Evolutionary conservation across 2,113 vertebrate species (phyloP).

Genomic region (Leptobrachium leishanense): DNA sequence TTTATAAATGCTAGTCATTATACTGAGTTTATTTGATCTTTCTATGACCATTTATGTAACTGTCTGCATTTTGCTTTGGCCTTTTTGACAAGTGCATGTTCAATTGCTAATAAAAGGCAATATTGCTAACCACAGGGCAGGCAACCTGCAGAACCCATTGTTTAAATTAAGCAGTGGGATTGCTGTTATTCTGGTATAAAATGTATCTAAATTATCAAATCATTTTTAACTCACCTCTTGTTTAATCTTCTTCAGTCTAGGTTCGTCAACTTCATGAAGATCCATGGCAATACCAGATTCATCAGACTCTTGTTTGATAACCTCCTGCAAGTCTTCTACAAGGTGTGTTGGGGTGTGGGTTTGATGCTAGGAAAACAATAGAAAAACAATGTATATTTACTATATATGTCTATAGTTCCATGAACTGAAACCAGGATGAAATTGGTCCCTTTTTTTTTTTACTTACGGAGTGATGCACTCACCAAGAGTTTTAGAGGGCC

Average conservation of each 20-base stretch:
- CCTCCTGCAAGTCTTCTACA: constrained; percentile 81
- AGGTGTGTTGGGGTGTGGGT: constrained; percentile 78
- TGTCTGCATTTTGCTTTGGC: too few species aligned
- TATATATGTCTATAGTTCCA: background rate
- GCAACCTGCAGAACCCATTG: too few species aligned
- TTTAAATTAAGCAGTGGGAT: too few species aligned
- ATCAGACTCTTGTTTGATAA: constrained; percentile 93
- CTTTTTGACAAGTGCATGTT: too few species aligned
- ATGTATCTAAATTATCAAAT: background rate
- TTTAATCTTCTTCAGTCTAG: constrained; percentile 94
- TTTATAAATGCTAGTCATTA: too few species aligned
- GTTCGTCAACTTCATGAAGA: constrained; percentile 75
- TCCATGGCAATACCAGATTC: constrained; percentile 80
- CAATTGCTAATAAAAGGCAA: too few species aligned
- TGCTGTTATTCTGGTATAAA: too few species aligned
- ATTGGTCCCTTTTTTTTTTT: background rate
- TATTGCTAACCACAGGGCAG: too few species aligned
- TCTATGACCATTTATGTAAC: too few species aligned
- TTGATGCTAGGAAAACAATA: constrained; percentile 73
- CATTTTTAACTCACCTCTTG: constrained; percentile 81
- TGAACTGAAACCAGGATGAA: too few species aligned
- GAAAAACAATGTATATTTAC: background rate
- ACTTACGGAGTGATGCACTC: constrained; percentile 57
- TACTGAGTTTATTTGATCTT: too few species aligned
- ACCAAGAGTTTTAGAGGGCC: constrained; percentile 90